phyloP scores from a whole-genome alignment of 2,797 vertebrate genomes.

The Micromesistius poutassou region DNA sequence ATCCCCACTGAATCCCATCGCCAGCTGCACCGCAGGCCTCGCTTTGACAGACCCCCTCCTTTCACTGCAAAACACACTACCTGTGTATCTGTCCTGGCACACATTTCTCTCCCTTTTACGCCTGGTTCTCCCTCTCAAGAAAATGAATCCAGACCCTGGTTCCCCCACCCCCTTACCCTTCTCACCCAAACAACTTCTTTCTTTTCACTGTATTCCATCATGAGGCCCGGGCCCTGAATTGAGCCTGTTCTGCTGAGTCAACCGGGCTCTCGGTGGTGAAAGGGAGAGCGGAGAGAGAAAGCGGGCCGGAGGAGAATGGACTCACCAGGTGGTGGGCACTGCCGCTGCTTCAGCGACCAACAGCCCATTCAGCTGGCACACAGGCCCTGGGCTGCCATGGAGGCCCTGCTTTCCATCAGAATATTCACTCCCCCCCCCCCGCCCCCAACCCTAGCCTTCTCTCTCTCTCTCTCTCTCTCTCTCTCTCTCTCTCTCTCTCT shows the following conservation, averaged over 20 bases:
- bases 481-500: too few species aligned
- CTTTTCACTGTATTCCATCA: slow-evolving; percentile 47
- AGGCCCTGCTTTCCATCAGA: slow-evolving; percentile 75
- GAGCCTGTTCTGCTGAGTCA: slow-evolving; percentile 73
- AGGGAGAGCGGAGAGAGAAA: slow-evolving; percentile 57
- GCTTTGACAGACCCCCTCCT: slow-evolving; percentile 16
- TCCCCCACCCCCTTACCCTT: slow-evolving; percentile 4
- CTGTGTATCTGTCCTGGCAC: slow-evolving; percentile 48
- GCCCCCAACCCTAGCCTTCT: slow-evolving; percentile 35
- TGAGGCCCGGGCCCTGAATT: slow-evolving; percentile 60
- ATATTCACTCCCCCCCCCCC: slow-evolving; percentile 70
- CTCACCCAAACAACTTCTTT: slow-evolving; percentile 30
- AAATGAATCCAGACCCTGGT: slow-evolving; percentile 60
- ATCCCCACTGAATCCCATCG: slow-evolving; percentile 21
- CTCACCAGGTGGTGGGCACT: slow-evolving; percentile 83
- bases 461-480: background rate
- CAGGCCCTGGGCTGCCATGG: slow-evolving; percentile 70
- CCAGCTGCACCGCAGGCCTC: slow-evolving; percentile 53
- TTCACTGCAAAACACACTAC: slow-evolving; percentile 63
- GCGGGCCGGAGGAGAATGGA: slow-evolving; percentile 69
- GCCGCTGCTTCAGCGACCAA: slow-evolving; percentile 68
- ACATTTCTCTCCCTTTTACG: slow-evolving; percentile 30
- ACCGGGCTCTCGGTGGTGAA: slow-evolving; percentile 60
- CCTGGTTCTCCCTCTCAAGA: slow-evolving; percentile 50
- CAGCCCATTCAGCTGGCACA: slow-evolving; percentile 78